These are phyloP conservation scores for Esox niger DNA, from an alignment of 2,113 vertebrate species.

Conservation along the genomic window DNA sequence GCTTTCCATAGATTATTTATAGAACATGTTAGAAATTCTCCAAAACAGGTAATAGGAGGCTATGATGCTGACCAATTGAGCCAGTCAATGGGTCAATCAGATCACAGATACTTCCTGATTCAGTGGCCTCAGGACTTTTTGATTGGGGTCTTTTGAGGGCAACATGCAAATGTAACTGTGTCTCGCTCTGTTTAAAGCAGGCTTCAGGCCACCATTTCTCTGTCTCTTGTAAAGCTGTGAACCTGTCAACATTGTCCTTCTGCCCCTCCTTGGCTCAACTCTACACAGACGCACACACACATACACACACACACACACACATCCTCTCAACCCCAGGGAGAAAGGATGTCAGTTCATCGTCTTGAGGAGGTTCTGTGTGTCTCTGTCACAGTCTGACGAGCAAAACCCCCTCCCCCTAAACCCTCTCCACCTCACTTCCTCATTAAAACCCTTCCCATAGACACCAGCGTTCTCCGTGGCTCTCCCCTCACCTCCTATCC, in stretches of 20 bases:
- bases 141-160: too few species aligned
- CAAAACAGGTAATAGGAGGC: too few species aligned
- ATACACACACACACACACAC: not conserved
- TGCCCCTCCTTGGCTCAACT: not conserved
- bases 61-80: too few species aligned
- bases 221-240: too few species aligned
- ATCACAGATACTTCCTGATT: too few species aligned
- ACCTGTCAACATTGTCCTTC: not conserved
- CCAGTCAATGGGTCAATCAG: too few species aligned
- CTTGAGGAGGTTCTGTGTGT: conserved; percentile 87
- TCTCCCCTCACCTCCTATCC: conserved; percentile 86
- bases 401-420: conserved; percentile 20
- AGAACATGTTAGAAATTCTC: too few species aligned
- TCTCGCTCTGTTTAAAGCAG: too few species aligned
- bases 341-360: conserved; percentile 85
- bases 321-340: conserved; percentile 61
- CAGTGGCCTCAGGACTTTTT: too few species aligned
- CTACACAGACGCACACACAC: not conserved
- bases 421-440: conserved; percentile 76
- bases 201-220: too few species aligned
- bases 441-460: conserved; percentile 98
- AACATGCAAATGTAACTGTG: too few species aligned
- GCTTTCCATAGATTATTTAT: too few species aligned
- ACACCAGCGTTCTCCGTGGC: conserved; percentile 88
- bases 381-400: conserved; percentile 91